Percentiles rank a stretch among this genome's conserved stretches.
These are phyloP conservation scores for Valencia hispanica DNA, from an alignment of 2,797 vertebrate species.

Conservation along the genomic window DNA sequence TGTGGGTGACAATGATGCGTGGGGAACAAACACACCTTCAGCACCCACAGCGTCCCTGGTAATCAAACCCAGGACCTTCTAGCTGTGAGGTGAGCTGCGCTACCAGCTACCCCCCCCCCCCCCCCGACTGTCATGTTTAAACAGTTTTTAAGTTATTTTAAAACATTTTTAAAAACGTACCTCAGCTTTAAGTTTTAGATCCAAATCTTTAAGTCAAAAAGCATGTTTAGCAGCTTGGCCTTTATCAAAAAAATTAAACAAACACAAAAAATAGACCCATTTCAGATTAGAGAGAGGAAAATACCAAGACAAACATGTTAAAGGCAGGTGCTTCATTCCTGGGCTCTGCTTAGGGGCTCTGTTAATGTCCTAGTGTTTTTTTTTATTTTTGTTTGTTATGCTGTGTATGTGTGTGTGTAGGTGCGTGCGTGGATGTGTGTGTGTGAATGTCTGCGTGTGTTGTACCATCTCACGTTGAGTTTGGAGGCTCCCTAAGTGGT, in stretches of 20 bases:
- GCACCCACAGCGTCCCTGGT: no score
- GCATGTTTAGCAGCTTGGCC: neutral
- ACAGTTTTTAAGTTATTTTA: no score
- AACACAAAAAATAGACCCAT: neutral
- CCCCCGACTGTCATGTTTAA: no score
- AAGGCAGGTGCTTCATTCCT: no score
- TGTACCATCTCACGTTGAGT: slow-evolving; percentile 17
- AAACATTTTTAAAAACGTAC: no score
- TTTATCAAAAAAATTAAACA: neutral
- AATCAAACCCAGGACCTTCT: no score
- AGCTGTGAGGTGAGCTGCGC: no score
- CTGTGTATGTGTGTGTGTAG: neutral
- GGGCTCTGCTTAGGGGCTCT: neutral
- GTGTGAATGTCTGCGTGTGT: neutral
- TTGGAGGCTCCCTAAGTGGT: slow-evolving; percentile 22
- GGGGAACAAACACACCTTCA: no score
- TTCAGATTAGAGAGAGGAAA: neutral
- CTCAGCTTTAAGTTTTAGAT: no score
- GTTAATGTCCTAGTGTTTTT: no score
- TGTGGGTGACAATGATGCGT: no score
- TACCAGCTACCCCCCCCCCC: no score
- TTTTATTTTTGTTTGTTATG: neutral
- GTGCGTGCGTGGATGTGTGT: neutral
- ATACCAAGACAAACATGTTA: neutral
- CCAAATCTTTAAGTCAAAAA: neutral